Percentiles rank a stretch among this genome's conserved stretches.
Evolutionary conservation across 92 coral and sea anemone species (phyloP).

Genomic region (Palythoa caribaeorum): DNA sequence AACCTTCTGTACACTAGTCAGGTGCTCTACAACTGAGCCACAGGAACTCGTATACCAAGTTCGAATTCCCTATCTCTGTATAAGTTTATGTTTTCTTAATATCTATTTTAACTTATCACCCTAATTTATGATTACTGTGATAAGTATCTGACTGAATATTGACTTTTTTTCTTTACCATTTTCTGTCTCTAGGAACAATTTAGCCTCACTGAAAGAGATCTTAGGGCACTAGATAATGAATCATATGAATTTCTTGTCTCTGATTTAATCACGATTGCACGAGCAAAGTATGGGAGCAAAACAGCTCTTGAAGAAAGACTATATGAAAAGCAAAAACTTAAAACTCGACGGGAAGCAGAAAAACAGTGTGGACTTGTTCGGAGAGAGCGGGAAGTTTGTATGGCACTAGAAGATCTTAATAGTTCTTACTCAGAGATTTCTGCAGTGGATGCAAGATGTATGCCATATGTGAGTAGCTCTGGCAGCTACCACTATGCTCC

Average conservation of each 20-base stretch:
- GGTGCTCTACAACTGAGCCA: no score
- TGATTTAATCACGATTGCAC: constrained; percentile 91
- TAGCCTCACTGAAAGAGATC: constrained; percentile 96
- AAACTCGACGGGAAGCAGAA: constrained; percentile 90
- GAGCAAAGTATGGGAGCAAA: constrained; percentile 90
- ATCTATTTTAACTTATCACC: no score
- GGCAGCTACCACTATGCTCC: constrained; percentile 90
- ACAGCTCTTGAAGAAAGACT: constrained; percentile 85
- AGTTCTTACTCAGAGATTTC: constrained; percentile 93
- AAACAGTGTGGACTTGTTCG: constrained; percentile 91
- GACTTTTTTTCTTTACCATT: neutral
- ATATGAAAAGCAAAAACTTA: constrained; percentile 75
- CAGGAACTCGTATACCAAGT: no score
- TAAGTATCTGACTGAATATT: neutral
- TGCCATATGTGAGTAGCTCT: constrained; percentile 97
- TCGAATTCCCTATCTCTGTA: no score
- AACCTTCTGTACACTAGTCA: no score
- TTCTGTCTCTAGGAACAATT: constrained; percentile 83
- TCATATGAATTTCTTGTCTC: constrained; percentile 95
- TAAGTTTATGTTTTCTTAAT: no score
- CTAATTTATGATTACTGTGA: no score
- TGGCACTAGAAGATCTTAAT: constrained; percentile 77
- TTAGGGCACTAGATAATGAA: constrained; percentile 85
- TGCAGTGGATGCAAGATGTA: constrained; percentile 94
- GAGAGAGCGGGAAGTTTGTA: constrained; percentile 86